Conservation (phyloP, 1,140 invertebrate genomes). For the Penaeus chinensis region DNA sequence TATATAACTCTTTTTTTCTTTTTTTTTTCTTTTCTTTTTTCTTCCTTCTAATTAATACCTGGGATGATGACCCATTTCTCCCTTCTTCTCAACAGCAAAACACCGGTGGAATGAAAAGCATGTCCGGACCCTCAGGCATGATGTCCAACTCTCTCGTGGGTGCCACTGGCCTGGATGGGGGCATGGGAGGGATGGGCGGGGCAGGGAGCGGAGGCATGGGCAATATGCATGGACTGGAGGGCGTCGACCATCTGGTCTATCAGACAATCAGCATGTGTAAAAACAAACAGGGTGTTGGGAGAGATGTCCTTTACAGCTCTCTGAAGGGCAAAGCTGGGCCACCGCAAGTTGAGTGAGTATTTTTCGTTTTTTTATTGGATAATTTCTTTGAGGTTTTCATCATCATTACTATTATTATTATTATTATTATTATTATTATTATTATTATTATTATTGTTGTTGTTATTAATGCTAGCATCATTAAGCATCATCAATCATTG, state of each 20-base stretch:
- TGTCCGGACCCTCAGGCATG: background rate
- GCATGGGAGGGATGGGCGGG: background rate
- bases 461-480: too few relatives aligned
- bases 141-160: conserved; percentile 54
- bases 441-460: too few relatives aligned
- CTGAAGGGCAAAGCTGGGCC: conserved; percentile 62
- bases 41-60: background rate
- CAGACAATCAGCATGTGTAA: conserved; percentile 69
- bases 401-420: too few relatives aligned
- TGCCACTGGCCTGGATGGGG: conserved; percentile 38
- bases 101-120: background rate
- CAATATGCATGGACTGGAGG: conserved; percentile 68
- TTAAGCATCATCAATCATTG: too few relatives aligned
- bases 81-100: background rate
- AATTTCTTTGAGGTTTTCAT: too few relatives aligned
- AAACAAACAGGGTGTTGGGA: conserved; percentile 54
- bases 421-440: too few relatives aligned
- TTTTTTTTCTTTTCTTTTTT: background rate
- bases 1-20: too few relatives aligned
- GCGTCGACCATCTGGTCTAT: conserved; percentile 70
- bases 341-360: conserved; percentile 68
- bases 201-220: conserved; percentile 38
- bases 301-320: conserved; percentile 54
- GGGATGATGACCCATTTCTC: background rate
- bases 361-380: too few relatives aligned